phyloP scores from a whole-genome alignment of 2,888 invertebrate genomes.

The Chrysolina americana region DNA sequence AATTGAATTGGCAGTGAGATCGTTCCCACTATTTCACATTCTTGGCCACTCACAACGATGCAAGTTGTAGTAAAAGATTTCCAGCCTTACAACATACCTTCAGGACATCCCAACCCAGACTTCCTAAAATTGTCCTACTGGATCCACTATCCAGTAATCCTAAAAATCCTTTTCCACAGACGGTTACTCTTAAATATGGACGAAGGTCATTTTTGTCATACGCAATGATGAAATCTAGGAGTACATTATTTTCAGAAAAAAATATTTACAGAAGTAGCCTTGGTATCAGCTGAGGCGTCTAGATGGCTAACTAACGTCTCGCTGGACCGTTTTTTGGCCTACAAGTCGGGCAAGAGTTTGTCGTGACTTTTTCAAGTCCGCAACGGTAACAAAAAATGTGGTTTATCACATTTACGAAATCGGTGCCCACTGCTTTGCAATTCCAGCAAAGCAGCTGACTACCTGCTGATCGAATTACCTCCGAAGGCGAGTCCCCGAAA shows the following conservation, averaged over 20 bases:
- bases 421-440: neutral
- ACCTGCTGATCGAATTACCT: neutral
- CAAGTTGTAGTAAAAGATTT: neutral
- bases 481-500: neutral
- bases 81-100: neutral
- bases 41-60: neutral
- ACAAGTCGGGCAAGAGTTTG: too few relatives aligned
- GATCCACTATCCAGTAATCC: conserved; percentile 43
- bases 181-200: too few relatives aligned
- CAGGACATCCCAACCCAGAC: conserved; percentile 26
- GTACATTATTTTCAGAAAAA: conserved; percentile 2
- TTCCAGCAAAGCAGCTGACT: neutral
- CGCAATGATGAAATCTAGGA: conserved; percentile 10
- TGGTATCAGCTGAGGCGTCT: neutral
- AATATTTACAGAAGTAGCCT: neutral
- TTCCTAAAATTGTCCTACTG: conserved; percentile 39
- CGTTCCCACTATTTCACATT: conserved; percentile 30
- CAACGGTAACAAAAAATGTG: too few relatives aligned
- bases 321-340: too few relatives aligned
- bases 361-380: too few relatives aligned
- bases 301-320: conserved; percentile 12
- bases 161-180: conserved; percentile 37
- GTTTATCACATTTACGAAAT: conserved; percentile 12
- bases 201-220: conserved; percentile 36
- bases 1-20: conserved; percentile 30